A percentile compares a stretch with the other conserved stretches of the same genome.
Evolutionary conservation across 2,888 invertebrate genomes (phyloP).

Genomic region (Dermolepida albohirtum): DNA sequence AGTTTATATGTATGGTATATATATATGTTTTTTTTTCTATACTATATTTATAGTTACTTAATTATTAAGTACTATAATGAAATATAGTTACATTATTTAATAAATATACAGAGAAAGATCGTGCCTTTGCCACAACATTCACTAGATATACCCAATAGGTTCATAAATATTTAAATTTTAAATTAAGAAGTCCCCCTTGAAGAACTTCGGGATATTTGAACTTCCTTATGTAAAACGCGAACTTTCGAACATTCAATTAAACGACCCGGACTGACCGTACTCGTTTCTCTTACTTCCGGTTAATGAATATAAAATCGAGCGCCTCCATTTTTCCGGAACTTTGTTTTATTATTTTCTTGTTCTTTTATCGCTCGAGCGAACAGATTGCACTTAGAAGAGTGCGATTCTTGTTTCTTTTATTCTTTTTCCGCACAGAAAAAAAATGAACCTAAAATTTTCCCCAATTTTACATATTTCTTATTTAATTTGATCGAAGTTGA

Average conservation of each 20-base stretch:
- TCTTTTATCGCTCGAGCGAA: conserved; percentile 11
- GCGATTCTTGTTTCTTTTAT: conserved; percentile 1
- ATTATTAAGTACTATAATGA: too few relatives aligned
- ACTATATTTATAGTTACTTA: too few relatives aligned
- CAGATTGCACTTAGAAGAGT: conserved; percentile 18
- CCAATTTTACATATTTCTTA: conserved; percentile 39
- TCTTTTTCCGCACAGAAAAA: conserved; percentile 1
- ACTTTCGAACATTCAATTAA: conserved; percentile 10
- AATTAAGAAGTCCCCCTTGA: background rate
- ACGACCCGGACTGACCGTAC: conserved; percentile 2
- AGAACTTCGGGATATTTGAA: background rate
- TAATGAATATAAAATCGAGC: conserved; percentile 26
- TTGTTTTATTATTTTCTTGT: conserved; percentile 13
- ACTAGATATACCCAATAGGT: too few relatives aligned
- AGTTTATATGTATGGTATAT: too few relatives aligned
- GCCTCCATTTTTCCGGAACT: background rate
- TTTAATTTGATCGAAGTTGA: conserved; percentile 37
- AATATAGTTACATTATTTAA: too few relatives aligned
- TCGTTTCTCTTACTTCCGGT: conserved; percentile 10
- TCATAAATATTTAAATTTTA: too few relatives aligned
- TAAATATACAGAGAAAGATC: too few relatives aligned
- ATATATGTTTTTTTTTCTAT: too few relatives aligned
- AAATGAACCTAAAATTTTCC: conserved; percentile 21
- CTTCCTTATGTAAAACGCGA: conserved; percentile 4
- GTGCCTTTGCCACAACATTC: too few relatives aligned